Conservation (phyloP, 2,888 invertebrate species). For the Colletes collaris region DNA sequence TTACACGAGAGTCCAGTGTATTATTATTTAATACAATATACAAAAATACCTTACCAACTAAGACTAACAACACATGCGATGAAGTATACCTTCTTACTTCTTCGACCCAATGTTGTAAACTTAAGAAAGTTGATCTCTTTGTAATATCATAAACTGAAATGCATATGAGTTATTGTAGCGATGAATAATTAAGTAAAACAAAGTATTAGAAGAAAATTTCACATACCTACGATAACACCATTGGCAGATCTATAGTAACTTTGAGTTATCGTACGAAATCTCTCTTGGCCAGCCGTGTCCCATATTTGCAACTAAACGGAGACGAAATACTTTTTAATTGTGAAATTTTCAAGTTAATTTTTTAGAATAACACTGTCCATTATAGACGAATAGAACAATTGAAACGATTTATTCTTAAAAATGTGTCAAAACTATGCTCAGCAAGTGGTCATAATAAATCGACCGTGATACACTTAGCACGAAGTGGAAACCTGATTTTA, state of each 20-base stretch:
- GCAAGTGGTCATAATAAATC: not conserved
- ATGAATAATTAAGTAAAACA: not conserved
- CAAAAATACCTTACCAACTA: conserved; percentile 88
- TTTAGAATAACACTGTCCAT: not conserved
- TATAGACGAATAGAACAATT: not conserved
- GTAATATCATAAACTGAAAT: conserved; percentile 96
- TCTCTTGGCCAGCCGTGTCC: conserved; percentile 98
- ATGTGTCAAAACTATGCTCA: conserved; percentile 2
- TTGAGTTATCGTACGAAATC: conserved; percentile 98
- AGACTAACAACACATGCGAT: conserved; percentile 93
- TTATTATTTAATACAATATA: not conserved
- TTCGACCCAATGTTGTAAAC: conserved; percentile 97
- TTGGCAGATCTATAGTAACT: conserved; percentile 98
- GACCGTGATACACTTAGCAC: not conserved
- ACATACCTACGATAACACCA: conserved; percentile 94
- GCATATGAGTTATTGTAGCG: not conserved
- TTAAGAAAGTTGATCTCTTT: conserved; percentile 95
- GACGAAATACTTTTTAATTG: conserved; percentile 18
- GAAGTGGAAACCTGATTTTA: not conserved
- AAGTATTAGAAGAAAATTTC: not conserved
- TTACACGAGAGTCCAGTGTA: too few relatives aligned
- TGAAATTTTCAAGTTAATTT: too few relatives aligned
- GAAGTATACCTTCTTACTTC: conserved; percentile 97
- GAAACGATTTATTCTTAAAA: not conserved
- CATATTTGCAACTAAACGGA: conserved; percentile 93